Evolutionary conservation across 2,797 vertebrate species (phyloP).

Genomic region (Intellagama lesueurii): DNA sequence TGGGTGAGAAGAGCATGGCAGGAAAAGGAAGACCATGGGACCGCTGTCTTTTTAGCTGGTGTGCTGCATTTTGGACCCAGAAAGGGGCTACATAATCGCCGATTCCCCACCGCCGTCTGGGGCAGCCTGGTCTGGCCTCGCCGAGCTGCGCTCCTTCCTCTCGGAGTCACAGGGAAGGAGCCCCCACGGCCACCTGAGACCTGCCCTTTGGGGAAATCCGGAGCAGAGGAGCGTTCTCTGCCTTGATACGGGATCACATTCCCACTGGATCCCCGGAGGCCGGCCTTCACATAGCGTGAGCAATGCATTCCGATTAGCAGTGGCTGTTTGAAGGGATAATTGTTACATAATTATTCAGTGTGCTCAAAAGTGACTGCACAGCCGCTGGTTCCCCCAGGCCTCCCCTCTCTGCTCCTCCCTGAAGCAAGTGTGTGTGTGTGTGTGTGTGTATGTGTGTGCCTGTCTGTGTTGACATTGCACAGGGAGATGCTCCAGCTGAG

Average conservation of each 20-base stretch:
- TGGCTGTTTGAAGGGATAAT: constrained; percentile 29
- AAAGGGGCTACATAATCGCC: too few species aligned
- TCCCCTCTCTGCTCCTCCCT: background rate
- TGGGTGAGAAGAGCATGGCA: too few species aligned
- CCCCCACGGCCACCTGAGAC: background rate
- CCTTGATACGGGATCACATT: background rate
- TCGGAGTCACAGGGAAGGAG: too few species aligned
- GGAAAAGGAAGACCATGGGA: too few species aligned
- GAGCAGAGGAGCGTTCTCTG: background rate
- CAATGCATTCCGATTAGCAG: constrained; percentile 4
- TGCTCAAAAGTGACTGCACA: background rate
- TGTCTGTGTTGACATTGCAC: too few species aligned
- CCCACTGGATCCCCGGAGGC: constrained; percentile 1
- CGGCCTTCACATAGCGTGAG: background rate
- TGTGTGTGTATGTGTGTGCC: too few species aligned
- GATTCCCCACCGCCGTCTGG: too few species aligned
- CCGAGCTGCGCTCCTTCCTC: too few species aligned
- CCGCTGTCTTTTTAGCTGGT: too few species aligned
- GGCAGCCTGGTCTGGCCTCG: too few species aligned
- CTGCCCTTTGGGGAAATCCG: background rate
- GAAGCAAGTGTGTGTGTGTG: background rate
- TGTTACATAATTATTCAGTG: constrained; percentile 16
- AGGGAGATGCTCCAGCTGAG: background rate
- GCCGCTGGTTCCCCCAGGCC: background rate
- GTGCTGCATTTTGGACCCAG: too few species aligned